A percentile compares a stretch with the other conserved stretches of the same genome.
Evolutionary conservation across 2,797 vertebrate species (phyloP).

Genomic region (Poeciliopsis infans): DNA sequence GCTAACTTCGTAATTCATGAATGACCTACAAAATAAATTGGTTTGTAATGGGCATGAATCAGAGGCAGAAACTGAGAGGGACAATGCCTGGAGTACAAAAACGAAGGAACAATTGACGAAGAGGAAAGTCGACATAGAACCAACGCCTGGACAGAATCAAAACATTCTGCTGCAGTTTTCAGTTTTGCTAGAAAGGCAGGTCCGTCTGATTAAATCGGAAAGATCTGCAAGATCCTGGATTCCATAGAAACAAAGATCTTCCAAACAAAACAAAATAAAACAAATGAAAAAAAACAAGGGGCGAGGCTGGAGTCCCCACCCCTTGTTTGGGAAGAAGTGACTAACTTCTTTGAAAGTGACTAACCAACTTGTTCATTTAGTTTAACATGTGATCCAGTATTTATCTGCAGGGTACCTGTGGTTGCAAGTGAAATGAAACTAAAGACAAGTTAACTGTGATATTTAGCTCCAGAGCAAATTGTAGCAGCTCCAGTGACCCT

Average conservation of each 20-base stretch:
- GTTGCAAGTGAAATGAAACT: neutral
- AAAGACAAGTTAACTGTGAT: conserved; percentile 32
- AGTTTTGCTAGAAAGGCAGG: neutral
- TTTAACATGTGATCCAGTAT: neutral
- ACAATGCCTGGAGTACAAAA: neutral
- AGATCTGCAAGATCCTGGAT: neutral
- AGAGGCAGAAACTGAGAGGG: neutral
- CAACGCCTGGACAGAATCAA: neutral
- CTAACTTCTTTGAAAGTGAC: too few species aligned
- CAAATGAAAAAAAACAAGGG: neutral
- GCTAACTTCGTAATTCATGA: neutral
- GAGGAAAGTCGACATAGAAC: neutral
- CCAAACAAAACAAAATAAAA: conserved; percentile 1
- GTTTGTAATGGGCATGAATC: neutral
- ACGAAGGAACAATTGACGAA: neutral
- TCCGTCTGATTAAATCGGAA: neutral
- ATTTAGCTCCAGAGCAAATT: conserved; percentile 30
- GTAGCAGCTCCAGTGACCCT: conserved; percentile 63
- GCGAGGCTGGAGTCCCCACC: too few species aligned
- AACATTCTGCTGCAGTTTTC: neutral
- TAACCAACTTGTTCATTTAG: conserved; percentile 4
- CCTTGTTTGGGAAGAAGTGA: too few species aligned
- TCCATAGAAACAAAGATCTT: conserved; percentile 12
- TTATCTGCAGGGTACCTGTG: neutral
- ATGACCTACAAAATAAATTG: neutral